Percentiles rank a stretch among this genome's conserved stretches.
Evolutionary conservation across 2,888 invertebrate species (phyloP).

Genomic region (Drosophila quinaria): DNA sequence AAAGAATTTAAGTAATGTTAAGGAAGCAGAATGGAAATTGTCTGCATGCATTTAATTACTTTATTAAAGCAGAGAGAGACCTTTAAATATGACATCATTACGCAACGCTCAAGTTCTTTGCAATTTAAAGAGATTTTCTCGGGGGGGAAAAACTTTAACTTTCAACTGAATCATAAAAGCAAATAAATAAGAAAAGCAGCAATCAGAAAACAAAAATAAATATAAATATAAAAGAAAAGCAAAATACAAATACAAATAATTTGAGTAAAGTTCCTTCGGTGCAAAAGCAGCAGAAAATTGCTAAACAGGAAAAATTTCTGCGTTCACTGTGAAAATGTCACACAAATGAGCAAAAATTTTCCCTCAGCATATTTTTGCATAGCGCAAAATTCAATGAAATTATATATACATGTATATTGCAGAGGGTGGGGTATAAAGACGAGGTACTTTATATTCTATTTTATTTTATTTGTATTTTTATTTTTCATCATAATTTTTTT

Average conservation of each 20-base stretch:
- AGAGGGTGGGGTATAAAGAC: background rate
- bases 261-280: constrained; percentile 50
- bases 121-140: constrained; percentile 1
- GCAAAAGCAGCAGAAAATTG: constrained; percentile 18
- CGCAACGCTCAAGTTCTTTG: too few relatives aligned
- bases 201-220: constrained; percentile 6
- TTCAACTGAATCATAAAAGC: constrained; percentile 52
- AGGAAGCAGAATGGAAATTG: background rate
- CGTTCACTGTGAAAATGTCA: constrained; percentile 44
- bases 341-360: constrained; percentile 65
- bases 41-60: background rate
- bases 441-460: constrained; percentile 37
- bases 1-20: constrained; percentile 1
- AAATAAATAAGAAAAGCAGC: constrained; percentile 51
- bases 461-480: constrained; percentile 26
- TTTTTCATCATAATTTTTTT: constrained; percentile 30
- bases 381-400: constrained; percentile 58
- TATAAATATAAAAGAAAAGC: constrained; percentile 24
- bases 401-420: constrained; percentile 43
- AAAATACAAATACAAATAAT: constrained; percentile 54
- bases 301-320: constrained; percentile 20
- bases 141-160: constrained; percentile 11
- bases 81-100: background rate
- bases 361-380: constrained; percentile 9
- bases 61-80: background rate